Evolutionary conservation across 2,888 invertebrate species (phyloP).

Genomic region (Troides aeacus): DNA sequence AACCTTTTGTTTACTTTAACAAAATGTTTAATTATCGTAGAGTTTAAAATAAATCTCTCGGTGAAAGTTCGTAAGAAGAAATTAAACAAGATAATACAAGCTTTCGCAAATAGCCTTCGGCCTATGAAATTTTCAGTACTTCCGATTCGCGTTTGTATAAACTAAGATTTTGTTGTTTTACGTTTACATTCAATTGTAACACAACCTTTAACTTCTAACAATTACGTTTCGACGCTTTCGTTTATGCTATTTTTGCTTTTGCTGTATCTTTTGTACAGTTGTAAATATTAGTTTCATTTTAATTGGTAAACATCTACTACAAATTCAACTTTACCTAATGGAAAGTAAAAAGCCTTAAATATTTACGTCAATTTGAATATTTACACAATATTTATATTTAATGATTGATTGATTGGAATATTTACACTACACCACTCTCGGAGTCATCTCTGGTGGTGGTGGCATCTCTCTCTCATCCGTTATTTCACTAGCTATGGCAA

Average conservation of each 20-base stretch:
- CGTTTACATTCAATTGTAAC: not conserved
- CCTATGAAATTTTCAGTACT: constrained; percentile 2
- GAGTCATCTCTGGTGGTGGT: no score
- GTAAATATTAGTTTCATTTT: no score
- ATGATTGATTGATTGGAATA: no score
- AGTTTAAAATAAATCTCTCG: not conserved
- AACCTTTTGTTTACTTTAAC: not conserved
- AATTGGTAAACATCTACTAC: no score
- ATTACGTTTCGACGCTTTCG: no score
- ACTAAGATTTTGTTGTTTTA: not conserved
- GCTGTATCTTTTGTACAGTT: not conserved
- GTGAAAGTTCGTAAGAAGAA: not conserved
- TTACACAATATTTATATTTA: no score
- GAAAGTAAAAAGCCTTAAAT: no score
- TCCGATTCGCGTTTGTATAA: not conserved
- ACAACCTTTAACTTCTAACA: not conserved
- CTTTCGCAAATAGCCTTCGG: not conserved
- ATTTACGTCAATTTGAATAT: no score
- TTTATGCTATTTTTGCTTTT: not conserved
- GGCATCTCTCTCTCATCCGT: no score
- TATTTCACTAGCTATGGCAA: no score
- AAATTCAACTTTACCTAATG: no score
- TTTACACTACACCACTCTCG: no score
- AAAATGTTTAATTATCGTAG: not conserved
- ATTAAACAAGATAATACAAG: not conserved